Evolutionary conservation across 2,888 invertebrate genomes (phyloP).

Genomic region (Endotricha flammealis): DNA sequence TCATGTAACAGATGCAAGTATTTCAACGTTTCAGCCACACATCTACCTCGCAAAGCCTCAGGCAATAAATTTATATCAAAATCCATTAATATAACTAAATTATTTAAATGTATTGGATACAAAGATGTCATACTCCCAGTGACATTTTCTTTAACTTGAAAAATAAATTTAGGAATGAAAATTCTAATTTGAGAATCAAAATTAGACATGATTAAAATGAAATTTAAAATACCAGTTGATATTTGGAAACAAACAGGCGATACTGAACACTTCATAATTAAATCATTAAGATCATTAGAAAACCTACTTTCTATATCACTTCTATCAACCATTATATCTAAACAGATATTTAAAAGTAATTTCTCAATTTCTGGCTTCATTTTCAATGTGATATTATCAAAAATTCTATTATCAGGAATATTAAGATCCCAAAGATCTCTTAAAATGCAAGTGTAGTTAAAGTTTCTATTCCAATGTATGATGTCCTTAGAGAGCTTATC

Average conservation of each 20-base stretch:
- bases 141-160: slow-evolving; percentile 29
- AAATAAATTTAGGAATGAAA: slow-evolving; percentile 30
- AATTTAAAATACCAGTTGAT: slow-evolving; percentile 46
- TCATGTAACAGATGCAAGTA: slow-evolving; percentile 35
- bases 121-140: slow-evolving; percentile 19
- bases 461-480: slow-evolving; percentile 38
- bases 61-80: slow-evolving; percentile 37
- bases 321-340: slow-evolving; percentile 27
- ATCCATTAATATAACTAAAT: slow-evolving; percentile 46
- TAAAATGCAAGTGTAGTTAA: slow-evolving; percentile 32
- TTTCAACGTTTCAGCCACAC: slow-evolving; percentile 30
- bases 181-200: slow-evolving; percentile 26
- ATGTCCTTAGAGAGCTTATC: slow-evolving; percentile 36
- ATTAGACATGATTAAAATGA: slow-evolving; percentile 46
- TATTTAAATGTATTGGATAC: slow-evolving; percentile 41
- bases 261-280: slow-evolving; percentile 39
- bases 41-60: slow-evolving; percentile 23
- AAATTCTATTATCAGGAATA: slow-evolving; percentile 14
- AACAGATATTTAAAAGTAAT: slow-evolving; percentile 33
- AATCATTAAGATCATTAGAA: slow-evolving; percentile 25
- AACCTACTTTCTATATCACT: slow-evolving; percentile 26
- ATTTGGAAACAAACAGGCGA: slow-evolving; percentile 59
- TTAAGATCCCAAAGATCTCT: slow-evolving; percentile 44
- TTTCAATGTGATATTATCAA: slow-evolving; percentile 48
- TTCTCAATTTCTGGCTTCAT: slow-evolving; percentile 52